phyloP scores from a whole-genome alignment of 2,113 vertebrate species.

The Seriola quinqueradiata region DNA sequence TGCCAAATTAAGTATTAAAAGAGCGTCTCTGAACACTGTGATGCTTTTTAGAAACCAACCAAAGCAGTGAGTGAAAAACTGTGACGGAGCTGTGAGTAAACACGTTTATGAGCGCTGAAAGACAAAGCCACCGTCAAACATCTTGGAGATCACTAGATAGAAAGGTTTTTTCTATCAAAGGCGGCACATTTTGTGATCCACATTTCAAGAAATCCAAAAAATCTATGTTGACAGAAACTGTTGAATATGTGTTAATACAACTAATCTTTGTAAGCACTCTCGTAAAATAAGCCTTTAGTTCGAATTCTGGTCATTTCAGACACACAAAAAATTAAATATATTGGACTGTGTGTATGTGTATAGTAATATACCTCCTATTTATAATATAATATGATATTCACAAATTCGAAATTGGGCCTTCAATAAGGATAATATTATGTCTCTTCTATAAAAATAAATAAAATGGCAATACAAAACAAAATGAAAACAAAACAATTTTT shows the following conservation, averaged over 20 bases:
- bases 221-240: not conserved
- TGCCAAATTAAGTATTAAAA: constrained; percentile 24
- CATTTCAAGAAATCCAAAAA: not conserved
- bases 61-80: not conserved
- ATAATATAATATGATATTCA: no score
- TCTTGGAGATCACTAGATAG: not conserved
- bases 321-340: not conserved
- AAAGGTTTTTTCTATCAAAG: not conserved
- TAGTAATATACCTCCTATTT: not conserved
- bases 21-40: not conserved
- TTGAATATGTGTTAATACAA: not conserved
- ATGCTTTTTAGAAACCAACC: constrained; percentile 15
- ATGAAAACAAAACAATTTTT: not conserved
- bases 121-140: not conserved
- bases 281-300: not conserved
- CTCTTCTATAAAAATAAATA: no score
- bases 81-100: not conserved
- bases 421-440: not conserved
- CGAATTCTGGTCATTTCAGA: not conserved
- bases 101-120: constrained; percentile 15
- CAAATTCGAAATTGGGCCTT: not conserved
- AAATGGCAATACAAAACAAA: not conserved
- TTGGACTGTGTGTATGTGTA: not conserved
- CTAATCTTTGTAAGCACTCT: not conserved
- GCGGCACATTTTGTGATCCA: not conserved